Base-by-base conservation (phyloP, 2,888 invertebrate species). In the Athalia cordata region DNA sequence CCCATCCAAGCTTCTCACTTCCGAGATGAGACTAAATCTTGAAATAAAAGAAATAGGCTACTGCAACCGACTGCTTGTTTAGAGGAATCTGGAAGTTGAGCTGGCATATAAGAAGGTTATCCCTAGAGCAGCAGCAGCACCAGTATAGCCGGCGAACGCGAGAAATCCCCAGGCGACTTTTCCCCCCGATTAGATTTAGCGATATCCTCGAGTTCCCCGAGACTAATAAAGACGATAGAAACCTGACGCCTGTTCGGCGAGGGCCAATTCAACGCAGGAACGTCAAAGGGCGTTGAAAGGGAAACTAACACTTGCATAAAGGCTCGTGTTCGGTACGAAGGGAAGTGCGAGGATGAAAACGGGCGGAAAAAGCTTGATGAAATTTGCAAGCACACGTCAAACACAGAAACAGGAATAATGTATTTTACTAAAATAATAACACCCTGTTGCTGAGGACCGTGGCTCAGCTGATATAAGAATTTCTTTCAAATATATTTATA, bases 131-230 rank as follows among this genome's bases (percentile, higher is more conserved):
- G 68, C 59, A 47, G 13, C 72, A 61, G 72, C 61, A 59, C 59
- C 29, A 2, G 2, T 29, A 29, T 29, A 29, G 29, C 29, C 2
- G 29, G 29, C 29, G 29, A 29, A 72, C 72, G 72, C 57, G 72
- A 61, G 59, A 55, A 61, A 59, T 59, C 59, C 72, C 72, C 72
- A 13, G 59, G 72, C 57, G 72, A 57, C 72, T 72, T 72, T 29
- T 29, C 57, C 59, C 59, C 45, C 11, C 72, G 72, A 72, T 72
- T 72, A 72, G 72, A 72, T 72, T 72, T 61, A 72, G 57, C 57
- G 72, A 61, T 72, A 72, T 72, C 72, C 61, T 72, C 59, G 29
- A 52, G 59, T 59, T 57, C 3, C 29, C 15, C 57, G 49, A 55
- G 72, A 59, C 72, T 72, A 59, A 72, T 61, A 68, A 68, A 68